These are phyloP conservation scores for Ophonus ardosiacus DNA, from an alignment of 2,888 invertebrate species.

Conservation along the genomic window DNA sequence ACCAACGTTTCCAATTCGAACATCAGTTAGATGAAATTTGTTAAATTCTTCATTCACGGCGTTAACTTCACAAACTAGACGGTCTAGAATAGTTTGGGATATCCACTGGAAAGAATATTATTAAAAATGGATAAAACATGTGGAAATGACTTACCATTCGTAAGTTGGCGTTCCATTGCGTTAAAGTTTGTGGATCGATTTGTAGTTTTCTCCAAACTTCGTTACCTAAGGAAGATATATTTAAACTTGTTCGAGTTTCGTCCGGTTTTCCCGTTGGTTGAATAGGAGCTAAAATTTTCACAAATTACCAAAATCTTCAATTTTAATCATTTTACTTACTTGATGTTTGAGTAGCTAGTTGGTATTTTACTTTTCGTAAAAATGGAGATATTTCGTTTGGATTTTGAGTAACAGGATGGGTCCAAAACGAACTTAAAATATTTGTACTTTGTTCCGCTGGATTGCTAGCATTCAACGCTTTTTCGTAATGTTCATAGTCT, in stretches of 20 bases:
- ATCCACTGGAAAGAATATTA: conserved; percentile 83
- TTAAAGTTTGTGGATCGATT: conserved; percentile 83
- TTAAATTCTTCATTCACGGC: conserved; percentile 84
- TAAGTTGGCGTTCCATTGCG: conserved; percentile 88
- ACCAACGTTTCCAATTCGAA: conserved; percentile 83
- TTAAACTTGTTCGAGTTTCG: conserved; percentile 75
- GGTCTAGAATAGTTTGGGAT: conserved; percentile 88
- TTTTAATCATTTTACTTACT: conserved; percentile 70
- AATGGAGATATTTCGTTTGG: conserved; percentile 76
- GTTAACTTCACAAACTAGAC: conserved; percentile 86
- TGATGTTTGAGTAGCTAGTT: conserved; percentile 77
- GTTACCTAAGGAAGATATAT: conserved; percentile 73
- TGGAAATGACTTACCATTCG: conserved; percentile 79
- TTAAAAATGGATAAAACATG: not conserved
- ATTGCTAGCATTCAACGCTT: conserved; percentile 69
- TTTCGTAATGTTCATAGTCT: conserved; percentile 73
- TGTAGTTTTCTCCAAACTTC: conserved; percentile 81
- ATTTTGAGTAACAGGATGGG: conserved; percentile 76
- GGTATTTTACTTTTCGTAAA: conserved; percentile 78
- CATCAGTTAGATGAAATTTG: conserved; percentile 83
- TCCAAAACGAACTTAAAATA: conserved; percentile 78
- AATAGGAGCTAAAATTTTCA: conserved; percentile 68
- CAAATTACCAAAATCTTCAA: not conserved
- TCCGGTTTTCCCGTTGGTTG: conserved; percentile 73
- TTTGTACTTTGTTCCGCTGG: conserved; percentile 75